phyloP scores from a whole-genome alignment of 2,113 vertebrate genomes.

The Oryzias woworae region DNA sequence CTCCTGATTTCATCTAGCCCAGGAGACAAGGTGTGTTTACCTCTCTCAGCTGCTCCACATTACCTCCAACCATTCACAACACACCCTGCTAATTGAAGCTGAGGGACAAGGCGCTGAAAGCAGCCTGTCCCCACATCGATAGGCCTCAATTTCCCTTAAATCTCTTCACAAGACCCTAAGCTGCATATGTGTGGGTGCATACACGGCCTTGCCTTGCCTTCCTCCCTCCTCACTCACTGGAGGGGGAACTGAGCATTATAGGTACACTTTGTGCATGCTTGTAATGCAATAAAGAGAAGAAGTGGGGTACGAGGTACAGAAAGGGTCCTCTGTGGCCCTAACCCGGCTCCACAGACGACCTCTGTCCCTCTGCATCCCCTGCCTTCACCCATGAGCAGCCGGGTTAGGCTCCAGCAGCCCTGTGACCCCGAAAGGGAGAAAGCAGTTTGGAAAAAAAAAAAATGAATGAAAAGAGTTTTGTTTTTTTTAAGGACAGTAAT shows the following conservation, averaged over 20 bases:
- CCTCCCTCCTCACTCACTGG: slow-evolving; percentile 30
- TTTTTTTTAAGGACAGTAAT: too few species aligned
- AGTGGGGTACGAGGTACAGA: slow-evolving; percentile 63
- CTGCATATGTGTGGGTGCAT: slow-evolving; percentile 15
- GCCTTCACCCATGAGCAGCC: too few species aligned
- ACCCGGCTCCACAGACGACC: slow-evolving; percentile 71
- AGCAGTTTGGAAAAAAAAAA: too few species aligned
- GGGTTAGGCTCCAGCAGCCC: too few species aligned
- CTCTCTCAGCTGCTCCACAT: slow-evolving; percentile 64
- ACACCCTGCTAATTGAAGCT: slow-evolving; percentile 78
- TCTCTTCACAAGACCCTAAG: slow-evolving; percentile 23
- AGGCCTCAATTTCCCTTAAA: slow-evolving; percentile 59
- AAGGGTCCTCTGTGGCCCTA: slow-evolving; percentile 73
- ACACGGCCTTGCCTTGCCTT: slow-evolving; percentile 30
- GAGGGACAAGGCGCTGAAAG: slow-evolving; percentile 66
- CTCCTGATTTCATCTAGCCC: slow-evolving; percentile 56
- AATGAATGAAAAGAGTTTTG: too few species aligned
- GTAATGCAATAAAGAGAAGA: slow-evolving; percentile 64
- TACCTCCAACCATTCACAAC: slow-evolving; percentile 57
- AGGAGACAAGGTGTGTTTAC: slow-evolving; percentile 67
- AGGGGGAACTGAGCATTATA: slow-evolving; percentile 73
- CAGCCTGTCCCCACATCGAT: slow-evolving; percentile 64
- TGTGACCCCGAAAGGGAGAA: too few species aligned
- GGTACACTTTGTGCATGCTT: slow-evolving; percentile 58
- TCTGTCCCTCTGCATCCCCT: slow-evolving; percentile 72